Evolutionary conservation across 2,797 vertebrate genomes (phyloP), one percentile per base, ranked within the genome.

Genomic region (Chromobotia macracanthus): DNA sequence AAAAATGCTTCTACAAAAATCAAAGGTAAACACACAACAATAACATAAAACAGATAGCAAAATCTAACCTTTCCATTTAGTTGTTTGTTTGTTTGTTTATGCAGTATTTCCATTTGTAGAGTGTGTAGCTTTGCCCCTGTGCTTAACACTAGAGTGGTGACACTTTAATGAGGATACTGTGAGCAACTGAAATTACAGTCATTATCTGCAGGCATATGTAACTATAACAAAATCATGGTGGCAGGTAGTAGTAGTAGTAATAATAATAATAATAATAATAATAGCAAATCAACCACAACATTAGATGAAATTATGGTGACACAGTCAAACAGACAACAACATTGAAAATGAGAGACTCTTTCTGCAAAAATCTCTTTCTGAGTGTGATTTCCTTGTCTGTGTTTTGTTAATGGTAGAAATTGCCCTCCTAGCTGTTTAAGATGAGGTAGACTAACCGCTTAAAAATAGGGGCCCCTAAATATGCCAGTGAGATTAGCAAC

Each of bases 211-310:
- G 65, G 82, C 81, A 83, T 66, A 65, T 67, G 56, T 75, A 84
- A 75, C 61, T 64, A 80, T 77, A 83, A 81, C 68, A 75, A 31
- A 31, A 75, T 53, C 80, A 66, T 63, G 69, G 87, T 84, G 86
- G 50, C 18, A 31, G 46, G 41, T 76, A 72, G 44, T 75, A 74
- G 85, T 10, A 44, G 41, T 44, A 88, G 89, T 90, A 83, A 88
- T 89, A 85, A 89, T 87, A 87, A 88, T 85, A 87, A 89, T 87
- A 89, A 93, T 87, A 91, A 90, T 90, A 90, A 91, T 90, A 90
- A 91, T 85, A 90, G 88, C 88, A 90, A 92, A 91, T 89, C 88
- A 86, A 73, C 78, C 85, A 77, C 87, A 88, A 90, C 91, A 88
- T 90, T 88, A 91, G 87, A 89, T 91, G 83, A 89, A 89, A 91